These are phyloP conservation scores for Dryobota labecula DNA, from an alignment of 2,888 invertebrate genomes.

Conservation along the genomic window DNA sequence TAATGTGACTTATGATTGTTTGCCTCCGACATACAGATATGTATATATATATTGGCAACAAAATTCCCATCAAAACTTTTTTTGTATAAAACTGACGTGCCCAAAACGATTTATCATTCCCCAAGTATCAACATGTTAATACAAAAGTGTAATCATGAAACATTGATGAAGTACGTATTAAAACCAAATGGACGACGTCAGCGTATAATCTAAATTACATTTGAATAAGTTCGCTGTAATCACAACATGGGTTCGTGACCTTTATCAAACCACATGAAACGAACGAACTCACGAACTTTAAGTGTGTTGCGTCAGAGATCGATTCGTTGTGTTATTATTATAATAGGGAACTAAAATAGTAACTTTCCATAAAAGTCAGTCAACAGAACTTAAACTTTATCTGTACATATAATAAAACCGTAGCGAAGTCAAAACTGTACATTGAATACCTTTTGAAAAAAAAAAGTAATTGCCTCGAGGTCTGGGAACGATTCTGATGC, in stretches of 20 bases:
- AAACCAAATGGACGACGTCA: conserved; percentile 65
- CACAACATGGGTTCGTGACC: conserved; percentile 59
- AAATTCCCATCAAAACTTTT: conserved; percentile 17
- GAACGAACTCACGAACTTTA: conserved; percentile 43
- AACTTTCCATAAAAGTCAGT: neutral
- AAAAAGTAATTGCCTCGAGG: too few relatives aligned
- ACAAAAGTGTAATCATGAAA: conserved; percentile 53
- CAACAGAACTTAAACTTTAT: neutral
- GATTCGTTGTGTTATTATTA: conserved; percentile 46
- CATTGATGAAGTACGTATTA: conserved; percentile 60
- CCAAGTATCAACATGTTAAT: conserved; percentile 43
- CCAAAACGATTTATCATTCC: conserved; percentile 46
- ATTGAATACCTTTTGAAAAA: too few relatives aligned
- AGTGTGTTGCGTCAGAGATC: conserved; percentile 27
- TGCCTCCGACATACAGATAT: too few relatives aligned
- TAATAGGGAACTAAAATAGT: conserved; percentile 12
- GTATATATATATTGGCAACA: neutral
- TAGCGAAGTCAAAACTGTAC: too few relatives aligned
- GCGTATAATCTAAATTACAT: conserved; percentile 66
- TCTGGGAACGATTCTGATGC: too few relatives aligned
- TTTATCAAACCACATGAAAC: conserved; percentile 44
- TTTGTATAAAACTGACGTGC: conserved; percentile 15
- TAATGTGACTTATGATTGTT: too few relatives aligned
- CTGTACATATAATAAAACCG: too few relatives aligned
- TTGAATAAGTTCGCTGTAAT: conserved; percentile 61